phyloP scores from a whole-genome alignment of 2,888 invertebrate genomes.

The Neelides folsomi region DNA sequence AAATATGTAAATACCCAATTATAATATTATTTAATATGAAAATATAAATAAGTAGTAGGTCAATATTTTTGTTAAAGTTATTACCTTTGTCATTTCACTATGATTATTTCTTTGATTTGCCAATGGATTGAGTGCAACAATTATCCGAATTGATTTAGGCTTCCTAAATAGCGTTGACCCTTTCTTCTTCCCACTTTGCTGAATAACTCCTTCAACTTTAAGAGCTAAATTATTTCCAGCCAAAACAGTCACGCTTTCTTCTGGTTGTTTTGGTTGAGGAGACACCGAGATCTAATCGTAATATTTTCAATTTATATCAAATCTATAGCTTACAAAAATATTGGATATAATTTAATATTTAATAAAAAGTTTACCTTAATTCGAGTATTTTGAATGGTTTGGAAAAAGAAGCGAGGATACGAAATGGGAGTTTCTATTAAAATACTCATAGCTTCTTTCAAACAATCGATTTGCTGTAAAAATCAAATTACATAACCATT shows the following conservation, averaged over 20 bases:
- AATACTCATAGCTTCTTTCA: conserved; percentile 39
- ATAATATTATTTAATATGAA: neutral
- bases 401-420: conserved; percentile 66
- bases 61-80: neutral
- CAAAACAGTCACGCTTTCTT: conserved; percentile 71
- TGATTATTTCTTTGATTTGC: conserved; percentile 16
- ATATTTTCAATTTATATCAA: neutral
- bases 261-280: conserved; percentile 62
- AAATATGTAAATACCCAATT: neutral
- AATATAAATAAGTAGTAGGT: neutral
- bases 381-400: conserved; percentile 67
- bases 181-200: conserved; percentile 40
- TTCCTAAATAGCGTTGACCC: conserved; percentile 17
- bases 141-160: conserved; percentile 30
- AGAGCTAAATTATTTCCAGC: conserved; percentile 74
- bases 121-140: conserved; percentile 23
- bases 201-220: conserved; percentile 85
- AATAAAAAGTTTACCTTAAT: conserved; percentile 45
- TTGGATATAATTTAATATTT: neutral
- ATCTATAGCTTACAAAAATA: conserved; percentile 1
- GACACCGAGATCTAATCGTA: conserved; percentile 52
- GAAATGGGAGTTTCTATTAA: conserved; percentile 52
- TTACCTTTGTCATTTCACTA: conserved; percentile 22
- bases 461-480: conserved; percentile 36
- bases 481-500: conserved; percentile 8